Conservation (phyloP, 2,797 vertebrate genomes). For the Molossus alvarezi region DNA sequence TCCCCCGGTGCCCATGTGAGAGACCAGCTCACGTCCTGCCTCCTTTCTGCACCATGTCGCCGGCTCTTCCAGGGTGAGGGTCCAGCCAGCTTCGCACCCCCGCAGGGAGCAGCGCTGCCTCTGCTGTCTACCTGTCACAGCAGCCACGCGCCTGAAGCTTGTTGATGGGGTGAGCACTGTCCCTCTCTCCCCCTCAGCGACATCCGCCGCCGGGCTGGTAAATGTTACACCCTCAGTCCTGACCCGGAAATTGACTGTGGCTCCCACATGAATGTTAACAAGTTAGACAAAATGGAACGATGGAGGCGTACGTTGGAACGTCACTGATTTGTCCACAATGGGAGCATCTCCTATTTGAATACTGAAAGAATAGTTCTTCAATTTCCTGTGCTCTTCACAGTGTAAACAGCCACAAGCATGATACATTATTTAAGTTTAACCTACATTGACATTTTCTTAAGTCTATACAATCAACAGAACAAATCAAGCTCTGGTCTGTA, state of each 20-base stretch:
- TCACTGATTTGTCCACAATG: background rate
- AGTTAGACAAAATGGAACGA: background rate
- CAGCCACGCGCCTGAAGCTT: background rate
- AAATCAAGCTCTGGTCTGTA: background rate
- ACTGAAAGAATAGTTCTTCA: background rate
- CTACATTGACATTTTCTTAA: background rate
- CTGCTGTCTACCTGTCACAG: no score
- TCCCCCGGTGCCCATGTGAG: no score
- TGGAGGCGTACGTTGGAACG: background rate
- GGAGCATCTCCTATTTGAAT: background rate
- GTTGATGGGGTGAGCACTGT: background rate
- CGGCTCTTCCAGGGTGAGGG: background rate
- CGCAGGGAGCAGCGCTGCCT: rapidly evolving
- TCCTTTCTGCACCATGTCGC: background rate
- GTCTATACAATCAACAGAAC: background rate
- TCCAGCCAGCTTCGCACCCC: background rate
- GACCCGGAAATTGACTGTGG: background rate
- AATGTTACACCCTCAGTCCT: background rate
- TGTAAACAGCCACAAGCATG: background rate
- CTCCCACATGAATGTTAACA: background rate
- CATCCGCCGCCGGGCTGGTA: background rate
- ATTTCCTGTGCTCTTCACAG: background rate
- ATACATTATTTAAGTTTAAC: background rate
- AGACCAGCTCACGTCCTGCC: background rate
- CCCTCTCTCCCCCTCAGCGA: background rate